Evolutionary conservation across 2,797 vertebrate genomes (phyloP).

Genomic region (Anableps anableps): DNA sequence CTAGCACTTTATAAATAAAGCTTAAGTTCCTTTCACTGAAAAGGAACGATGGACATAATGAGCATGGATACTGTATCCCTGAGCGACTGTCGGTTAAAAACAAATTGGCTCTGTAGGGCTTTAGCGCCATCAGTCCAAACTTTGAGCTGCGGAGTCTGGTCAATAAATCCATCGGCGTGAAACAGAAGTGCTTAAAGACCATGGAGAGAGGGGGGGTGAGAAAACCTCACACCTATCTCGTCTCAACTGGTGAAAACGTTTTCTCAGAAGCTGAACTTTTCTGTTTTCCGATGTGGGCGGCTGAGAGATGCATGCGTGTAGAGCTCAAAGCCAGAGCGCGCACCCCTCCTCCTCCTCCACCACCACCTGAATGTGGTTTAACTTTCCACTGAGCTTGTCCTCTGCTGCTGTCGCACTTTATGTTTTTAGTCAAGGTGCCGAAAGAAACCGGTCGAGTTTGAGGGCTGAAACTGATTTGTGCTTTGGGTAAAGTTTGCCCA

Average conservation of each 20-base stretch:
- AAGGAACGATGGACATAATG: background rate
- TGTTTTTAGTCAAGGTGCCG: conserved; percentile 1
- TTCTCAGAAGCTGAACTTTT: conserved; percentile 70
- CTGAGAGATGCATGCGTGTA: conserved; percentile 33
- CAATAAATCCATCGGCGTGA: background rate
- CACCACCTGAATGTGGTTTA: conserved; percentile 58
- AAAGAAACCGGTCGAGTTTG: background rate
- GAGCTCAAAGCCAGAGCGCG: conserved; percentile 34
- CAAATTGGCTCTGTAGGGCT: background rate
- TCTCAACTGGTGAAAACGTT: conserved; percentile 28
- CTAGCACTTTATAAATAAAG: background rate
- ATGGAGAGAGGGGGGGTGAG: conserved; percentile 12
- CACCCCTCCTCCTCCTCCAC: background rate
- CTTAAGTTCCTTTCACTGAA: background rate
- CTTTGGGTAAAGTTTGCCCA: conserved; percentile 27
- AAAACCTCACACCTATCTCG: conserved; percentile 13
- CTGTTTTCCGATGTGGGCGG: conserved; percentile 73
- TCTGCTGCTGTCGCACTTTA: conserved; percentile 21
- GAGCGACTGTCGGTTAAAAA: background rate
- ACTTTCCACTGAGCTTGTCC: conserved; percentile 62
- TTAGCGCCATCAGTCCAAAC: background rate
- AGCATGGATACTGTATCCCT: background rate
- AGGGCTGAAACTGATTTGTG: background rate
- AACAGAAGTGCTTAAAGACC: conserved; percentile 7
- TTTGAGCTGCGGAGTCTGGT: background rate